A percentile compares a stretch with the other conserved stretches of the same genome.
These are phyloP conservation scores for Florisuga fusca DNA, from an alignment of 2,797 vertebrate species.

Conservation along the genomic window DNA sequence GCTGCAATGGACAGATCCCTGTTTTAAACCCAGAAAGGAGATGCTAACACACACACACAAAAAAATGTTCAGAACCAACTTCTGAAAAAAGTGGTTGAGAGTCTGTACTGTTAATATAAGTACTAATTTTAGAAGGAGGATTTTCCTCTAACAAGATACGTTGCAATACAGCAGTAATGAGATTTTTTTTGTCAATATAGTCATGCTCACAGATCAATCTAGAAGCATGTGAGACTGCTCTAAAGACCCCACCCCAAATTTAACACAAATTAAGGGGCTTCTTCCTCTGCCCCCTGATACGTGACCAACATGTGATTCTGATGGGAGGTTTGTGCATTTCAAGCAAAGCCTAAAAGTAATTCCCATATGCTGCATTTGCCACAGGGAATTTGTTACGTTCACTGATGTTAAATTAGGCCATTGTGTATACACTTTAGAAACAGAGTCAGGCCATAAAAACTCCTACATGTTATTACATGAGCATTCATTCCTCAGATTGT, in stretches of 20 bases:
- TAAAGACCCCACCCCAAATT: not conserved
- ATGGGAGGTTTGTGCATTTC: slow-evolving; percentile 44
- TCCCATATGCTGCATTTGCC: slow-evolving; percentile 67
- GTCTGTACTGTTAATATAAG: not conserved
- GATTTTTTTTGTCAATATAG: not conserved
- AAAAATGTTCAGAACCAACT: not conserved
- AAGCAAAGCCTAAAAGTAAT: slow-evolving; percentile 52
- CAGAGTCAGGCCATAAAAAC: slow-evolving; percentile 64
- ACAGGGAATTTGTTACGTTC: slow-evolving; percentile 61
- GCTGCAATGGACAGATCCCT: not conserved
- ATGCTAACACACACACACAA: not conserved
- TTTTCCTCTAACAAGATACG: not conserved
- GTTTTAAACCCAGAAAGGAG: not conserved
- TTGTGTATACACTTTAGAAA: slow-evolving; percentile 60
- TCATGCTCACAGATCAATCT: not conserved
- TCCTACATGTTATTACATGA: slow-evolving; percentile 66
- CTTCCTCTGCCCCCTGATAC: not conserved
- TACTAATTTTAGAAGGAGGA: not conserved
- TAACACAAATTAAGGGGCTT: not conserved
- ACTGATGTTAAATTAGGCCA: slow-evolving; percentile 67
- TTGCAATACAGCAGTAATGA: not conserved
- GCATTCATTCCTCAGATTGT: slow-evolving; percentile 61
- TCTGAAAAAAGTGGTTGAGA: not conserved
- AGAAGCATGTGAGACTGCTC: not conserved
- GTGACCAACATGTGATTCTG: not conserved